These are phyloP conservation scores for Rhogogaster chlorosoma DNA, from an alignment of 2,888 invertebrate species.

Conservation along the genomic window DNA sequence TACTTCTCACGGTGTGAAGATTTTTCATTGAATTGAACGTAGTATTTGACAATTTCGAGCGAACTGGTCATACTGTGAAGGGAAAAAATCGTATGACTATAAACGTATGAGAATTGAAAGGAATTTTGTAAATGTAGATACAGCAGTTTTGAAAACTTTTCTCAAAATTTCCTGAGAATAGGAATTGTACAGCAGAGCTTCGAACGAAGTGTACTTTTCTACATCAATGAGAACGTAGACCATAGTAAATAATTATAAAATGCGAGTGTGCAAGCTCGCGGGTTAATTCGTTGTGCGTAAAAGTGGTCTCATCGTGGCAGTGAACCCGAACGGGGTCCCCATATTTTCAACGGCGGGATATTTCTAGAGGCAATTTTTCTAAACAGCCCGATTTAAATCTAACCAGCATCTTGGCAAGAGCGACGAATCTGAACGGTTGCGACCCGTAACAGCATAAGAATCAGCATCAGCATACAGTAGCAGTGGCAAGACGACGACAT, in stretches of 20 bases:
- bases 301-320: conserved; percentile 12
- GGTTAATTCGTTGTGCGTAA: not conserved
- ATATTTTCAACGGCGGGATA: conserved; percentile 47
- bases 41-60: not conserved
- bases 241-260: conserved; percentile 3
- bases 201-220: not conserved
- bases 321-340: conserved; percentile 25
- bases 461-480: not conserved
- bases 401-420: conserved; percentile 52
- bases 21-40: not conserved
- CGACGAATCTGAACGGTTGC: conserved; percentile 29
- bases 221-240: not conserved
- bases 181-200: not conserved
- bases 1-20: not conserved
- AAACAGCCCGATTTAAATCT: conserved; percentile 55
- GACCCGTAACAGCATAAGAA: not conserved
- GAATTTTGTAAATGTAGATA: not conserved
- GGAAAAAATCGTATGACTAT: not conserved
- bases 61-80: not conserved
- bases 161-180: not conserved
- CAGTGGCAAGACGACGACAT: conserved; percentile 13
- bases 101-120: not conserved
- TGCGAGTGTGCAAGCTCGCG: not conserved
- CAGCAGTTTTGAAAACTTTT: not conserved
- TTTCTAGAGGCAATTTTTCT: conserved; percentile 54